These are phyloP conservation scores for Littorina saxatilis DNA, from an alignment of 1,140 invertebrate genomes.

Conservation along the genomic window DNA sequence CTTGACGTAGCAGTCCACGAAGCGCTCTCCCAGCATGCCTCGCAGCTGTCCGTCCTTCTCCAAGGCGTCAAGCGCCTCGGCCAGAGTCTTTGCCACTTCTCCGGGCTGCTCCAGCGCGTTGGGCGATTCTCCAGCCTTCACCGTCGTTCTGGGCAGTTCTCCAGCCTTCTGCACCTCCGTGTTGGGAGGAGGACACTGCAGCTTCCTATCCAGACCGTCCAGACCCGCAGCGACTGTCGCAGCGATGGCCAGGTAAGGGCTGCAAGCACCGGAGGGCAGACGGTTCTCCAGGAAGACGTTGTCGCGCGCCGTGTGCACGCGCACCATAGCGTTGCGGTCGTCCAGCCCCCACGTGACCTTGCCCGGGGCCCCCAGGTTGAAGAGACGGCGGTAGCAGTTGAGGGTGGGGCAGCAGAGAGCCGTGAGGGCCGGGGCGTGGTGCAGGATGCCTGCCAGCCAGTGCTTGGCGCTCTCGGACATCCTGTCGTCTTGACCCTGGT, in stretches of 20 bases:
- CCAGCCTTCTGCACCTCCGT: no score
- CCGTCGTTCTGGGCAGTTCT: not conserved
- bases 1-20: slow-evolving; percentile 24
- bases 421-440: slow-evolving; percentile 28
- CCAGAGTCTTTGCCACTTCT: slow-evolving; percentile 1
- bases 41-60: slow-evolving; percentile 32
- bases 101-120: not conserved
- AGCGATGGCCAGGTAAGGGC: slow-evolving; percentile 37
- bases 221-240: slow-evolving; percentile 39
- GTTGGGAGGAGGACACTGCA: slow-evolving; percentile 34
- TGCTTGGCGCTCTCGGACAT: slow-evolving; percentile 19
- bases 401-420: slow-evolving; percentile 39
- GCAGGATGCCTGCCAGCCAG: slow-evolving; percentile 38
- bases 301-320: slow-evolving; percentile 23
- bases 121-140: no score
- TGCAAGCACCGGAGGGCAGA: slow-evolving; percentile 17
- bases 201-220: slow-evolving; percentile 18
- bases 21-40: slow-evolving; percentile 11
- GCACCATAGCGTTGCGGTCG: slow-evolving; percentile 13
- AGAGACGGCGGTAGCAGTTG: slow-evolving; percentile 47
- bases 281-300: slow-evolving; percentile 39
- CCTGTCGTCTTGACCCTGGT: not conserved
- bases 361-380: slow-evolving; percentile 30
- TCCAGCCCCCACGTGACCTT: slow-evolving; percentile 48
- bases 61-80: slow-evolving; percentile 13